Conservation (phyloP, 2,797 vertebrate species). For the Microhierax caerulescens region DNA sequence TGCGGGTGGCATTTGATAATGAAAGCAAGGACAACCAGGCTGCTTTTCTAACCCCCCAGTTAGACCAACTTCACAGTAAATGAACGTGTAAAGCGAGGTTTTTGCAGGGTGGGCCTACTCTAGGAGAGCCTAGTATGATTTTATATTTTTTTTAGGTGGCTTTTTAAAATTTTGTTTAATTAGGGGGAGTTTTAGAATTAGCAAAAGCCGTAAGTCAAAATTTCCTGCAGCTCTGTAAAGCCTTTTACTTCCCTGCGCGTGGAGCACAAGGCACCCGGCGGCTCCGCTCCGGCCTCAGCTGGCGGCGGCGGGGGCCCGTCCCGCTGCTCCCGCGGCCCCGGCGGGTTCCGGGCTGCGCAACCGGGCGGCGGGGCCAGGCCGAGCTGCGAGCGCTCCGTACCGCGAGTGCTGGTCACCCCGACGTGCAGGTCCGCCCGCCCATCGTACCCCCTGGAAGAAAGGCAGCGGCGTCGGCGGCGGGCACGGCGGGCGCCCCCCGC, state of each 20-base stretch:
- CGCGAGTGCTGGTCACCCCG: no score
- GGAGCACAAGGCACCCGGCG: rapidly evolving
- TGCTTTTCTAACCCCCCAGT: neutral
- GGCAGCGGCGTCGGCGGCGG: no score
- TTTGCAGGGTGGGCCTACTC: neutral
- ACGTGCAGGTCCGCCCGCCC: no score
- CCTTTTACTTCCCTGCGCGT: neutral
- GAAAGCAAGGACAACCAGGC: no score
- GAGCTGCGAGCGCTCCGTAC: no score
- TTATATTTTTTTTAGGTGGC: neutral
- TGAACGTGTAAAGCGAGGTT: no score
- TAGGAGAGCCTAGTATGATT: rapidly evolving
- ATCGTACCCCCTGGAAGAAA: no score
- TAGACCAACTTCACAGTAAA: neutral
- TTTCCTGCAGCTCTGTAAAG: neutral
- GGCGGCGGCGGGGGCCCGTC: no score
- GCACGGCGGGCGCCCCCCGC: no score
- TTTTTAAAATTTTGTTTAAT: neutral
- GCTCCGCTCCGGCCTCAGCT: rapidly evolving
- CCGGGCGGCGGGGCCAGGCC: no score
- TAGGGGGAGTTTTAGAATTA: neutral
- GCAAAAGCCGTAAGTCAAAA: neutral
- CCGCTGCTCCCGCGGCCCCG: no score
- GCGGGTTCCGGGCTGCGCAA: no score
- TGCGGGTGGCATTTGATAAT: neutral